Conservation (phyloP, 2,888 invertebrate species). For the Opisthograptis luteolata region DNA sequence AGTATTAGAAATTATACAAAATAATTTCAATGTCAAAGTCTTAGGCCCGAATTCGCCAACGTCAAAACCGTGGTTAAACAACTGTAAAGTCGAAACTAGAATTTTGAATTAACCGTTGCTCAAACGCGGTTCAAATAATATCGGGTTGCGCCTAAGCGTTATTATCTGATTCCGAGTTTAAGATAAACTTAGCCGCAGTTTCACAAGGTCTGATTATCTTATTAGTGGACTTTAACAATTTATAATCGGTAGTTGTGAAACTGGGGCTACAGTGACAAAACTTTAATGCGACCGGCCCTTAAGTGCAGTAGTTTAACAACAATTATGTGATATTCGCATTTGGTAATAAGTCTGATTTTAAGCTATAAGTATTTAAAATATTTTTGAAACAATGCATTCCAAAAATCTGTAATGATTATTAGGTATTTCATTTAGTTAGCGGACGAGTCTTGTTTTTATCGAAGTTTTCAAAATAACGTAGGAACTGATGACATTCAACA, state of each 20-base stretch:
- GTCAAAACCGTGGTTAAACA: no score
- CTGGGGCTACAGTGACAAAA: slow-evolving; percentile 10
- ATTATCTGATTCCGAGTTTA: slow-evolving; percentile 12
- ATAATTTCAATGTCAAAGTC: no score
- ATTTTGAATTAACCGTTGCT: no score
- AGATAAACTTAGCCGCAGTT: slow-evolving; percentile 2
- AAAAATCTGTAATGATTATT: slow-evolving; percentile 38
- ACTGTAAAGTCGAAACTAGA: no score
- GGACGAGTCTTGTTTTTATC: neutral
- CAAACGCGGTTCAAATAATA: no score
- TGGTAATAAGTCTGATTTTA: slow-evolving; percentile 76
- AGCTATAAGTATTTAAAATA: slow-evolving; percentile 35
- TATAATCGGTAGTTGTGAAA: slow-evolving; percentile 25
- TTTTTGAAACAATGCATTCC: slow-evolving; percentile 66
- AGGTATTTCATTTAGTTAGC: neutral
- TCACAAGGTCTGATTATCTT: slow-evolving; percentile 10
- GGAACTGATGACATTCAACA: no score
- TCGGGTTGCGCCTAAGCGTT: no score
- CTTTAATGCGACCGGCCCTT: slow-evolving; percentile 53
- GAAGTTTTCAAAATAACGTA: no score
- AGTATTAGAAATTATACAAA: slow-evolving; percentile 8
- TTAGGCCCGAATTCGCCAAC: no score
- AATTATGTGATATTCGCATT: slow-evolving; percentile 83
- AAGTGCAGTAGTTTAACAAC: slow-evolving; percentile 75
- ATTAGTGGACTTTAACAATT: neutral